These are phyloP conservation scores for Paradoxurus hermaphroditus DNA, from an alignment of 2,113 vertebrate genomes.

Conservation along the genomic window DNA sequence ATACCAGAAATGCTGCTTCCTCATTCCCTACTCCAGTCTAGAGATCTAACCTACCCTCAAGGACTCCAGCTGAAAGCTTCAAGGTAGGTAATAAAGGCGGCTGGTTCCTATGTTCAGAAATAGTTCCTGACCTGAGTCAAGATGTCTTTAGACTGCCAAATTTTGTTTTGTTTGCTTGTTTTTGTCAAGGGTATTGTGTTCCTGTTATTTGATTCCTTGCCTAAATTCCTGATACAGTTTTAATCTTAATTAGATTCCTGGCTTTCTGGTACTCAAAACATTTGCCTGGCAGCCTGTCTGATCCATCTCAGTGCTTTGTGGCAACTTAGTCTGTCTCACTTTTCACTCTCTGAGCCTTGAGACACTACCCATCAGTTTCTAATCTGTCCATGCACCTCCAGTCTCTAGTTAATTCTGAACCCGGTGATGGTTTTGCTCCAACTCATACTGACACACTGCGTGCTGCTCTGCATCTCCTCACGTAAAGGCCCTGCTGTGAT, in stretches of 20 bases:
- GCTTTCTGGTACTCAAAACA: background rate
- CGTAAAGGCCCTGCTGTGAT: background rate
- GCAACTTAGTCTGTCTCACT: background rate
- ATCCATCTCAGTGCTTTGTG: background rate
- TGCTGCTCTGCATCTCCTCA: background rate
- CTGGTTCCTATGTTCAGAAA: constrained; percentile 19
- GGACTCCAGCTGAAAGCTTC: constrained; percentile 9
- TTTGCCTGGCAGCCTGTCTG: background rate
- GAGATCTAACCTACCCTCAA: constrained; percentile 13
- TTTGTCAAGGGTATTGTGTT: background rate
- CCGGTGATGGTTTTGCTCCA: background rate
- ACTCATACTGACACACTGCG: background rate
- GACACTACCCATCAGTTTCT: background rate
- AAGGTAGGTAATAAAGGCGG: constrained; percentile 39
- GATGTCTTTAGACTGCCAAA: background rate
- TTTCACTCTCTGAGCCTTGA: background rate
- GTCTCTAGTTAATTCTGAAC: background rate
- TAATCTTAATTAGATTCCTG: background rate
- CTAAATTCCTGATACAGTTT: background rate
- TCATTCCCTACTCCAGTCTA: constrained; percentile 3
- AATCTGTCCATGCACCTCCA: background rate
- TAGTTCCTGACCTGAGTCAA: background rate
- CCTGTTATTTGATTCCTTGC: background rate
- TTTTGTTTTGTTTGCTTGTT: constrained; percentile 29
- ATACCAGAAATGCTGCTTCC: constrained; percentile 46